Base-by-base conservation (phyloP, 2,888 invertebrate genomes). In the Tetheella fluctuosa region DNA sequence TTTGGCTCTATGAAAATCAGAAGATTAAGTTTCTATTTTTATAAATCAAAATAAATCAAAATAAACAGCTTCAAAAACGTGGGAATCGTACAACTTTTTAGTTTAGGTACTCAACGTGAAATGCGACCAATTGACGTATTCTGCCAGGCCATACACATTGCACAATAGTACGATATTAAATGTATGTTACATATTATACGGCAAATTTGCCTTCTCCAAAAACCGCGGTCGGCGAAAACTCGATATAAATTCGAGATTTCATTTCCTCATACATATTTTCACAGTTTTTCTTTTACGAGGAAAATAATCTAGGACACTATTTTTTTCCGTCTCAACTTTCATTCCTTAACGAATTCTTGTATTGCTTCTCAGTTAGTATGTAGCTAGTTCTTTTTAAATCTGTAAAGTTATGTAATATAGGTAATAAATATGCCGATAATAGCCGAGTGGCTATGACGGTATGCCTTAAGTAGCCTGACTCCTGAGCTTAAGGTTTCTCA, bases 181-280 rank as follows among this genome's bases (percentile, higher is more conserved):
- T 48, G 48, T 48, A 48, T 48, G 20, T 48, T 10, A 48, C 48
- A 48, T 48, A 48, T 20, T 48, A 48, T 10, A 20, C 6, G 20
- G 10, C 48, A 20, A 17, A 20, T 20, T 2, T 7, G 20, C 20
- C n/a, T 17, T 48, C 42, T 1, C 48, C 20, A 20, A 10, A 48
- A 48, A 48, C 48, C 48, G 48, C 48, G n/a, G n/a, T 1, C 48
- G 48, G 20, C 48, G 20, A 17, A 48, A 48, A 48, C 48, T 48
- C 20, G 48, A 48, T 48, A 48, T 48, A 48, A 48, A 48, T 48
- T 48, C 48, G n/a, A 48, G 48, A 48, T 48, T 48, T 48, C 48
- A 48, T 48, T 48, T 48, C 48, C 48, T 48, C 48, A 48, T 20
- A 20, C 48, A 48, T 48, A 48, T 48, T 48, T 48, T 48, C 48